Base-by-base conservation (phyloP, 2,888 invertebrate genomes). In the Cyclophora albipunctata region DNA sequence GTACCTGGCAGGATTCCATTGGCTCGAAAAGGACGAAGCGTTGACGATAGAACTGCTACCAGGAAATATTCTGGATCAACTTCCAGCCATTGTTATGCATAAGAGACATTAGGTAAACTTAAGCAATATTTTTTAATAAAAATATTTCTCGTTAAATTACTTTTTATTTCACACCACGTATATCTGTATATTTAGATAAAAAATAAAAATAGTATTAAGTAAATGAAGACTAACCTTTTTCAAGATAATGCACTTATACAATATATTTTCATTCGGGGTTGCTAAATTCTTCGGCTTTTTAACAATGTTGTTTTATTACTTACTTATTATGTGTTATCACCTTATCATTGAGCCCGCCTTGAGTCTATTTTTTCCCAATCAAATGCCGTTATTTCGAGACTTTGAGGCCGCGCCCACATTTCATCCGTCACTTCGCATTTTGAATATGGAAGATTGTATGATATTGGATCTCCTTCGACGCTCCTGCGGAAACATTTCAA, bases 1-100 rank as follows among this genome's bases (percentile, higher is more conserved):
- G 95, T 95, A 95, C 73, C 81, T 96, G 63, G 91, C 93, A 4
- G 92, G 93, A 59, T 89, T 95, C 56, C 92, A 91, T 54, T 92
- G 93, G 90, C 66, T 96, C 6, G 89, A 87, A 40, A 75, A 89
- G 2, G 90, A 92, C 54, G 95, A 95, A 82, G 86, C 96, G 62
- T 92, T 96, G 3, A 91, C 92, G 1, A 90, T 97, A 35, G 95
- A 96, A 78, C 90, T 95, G 2, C 92, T 92, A 64, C 94, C 95
- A 0, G 84, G 91, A 46, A 90, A 91, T 51, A 88, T 96, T 43
- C 82, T 92, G 4, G 91, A 93, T 46, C 91, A 93, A 63, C 79
- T 96, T 50, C 96, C 96, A 6, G 91, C 93, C 4, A 91, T 92
- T 3, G 85, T 94, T 48, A 90, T 69, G 2, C 67, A 64, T 5